These are phyloP conservation scores for Barbus barbus DNA, from an alignment of 2,113 vertebrate genomes.

Conservation along the genomic window DNA sequence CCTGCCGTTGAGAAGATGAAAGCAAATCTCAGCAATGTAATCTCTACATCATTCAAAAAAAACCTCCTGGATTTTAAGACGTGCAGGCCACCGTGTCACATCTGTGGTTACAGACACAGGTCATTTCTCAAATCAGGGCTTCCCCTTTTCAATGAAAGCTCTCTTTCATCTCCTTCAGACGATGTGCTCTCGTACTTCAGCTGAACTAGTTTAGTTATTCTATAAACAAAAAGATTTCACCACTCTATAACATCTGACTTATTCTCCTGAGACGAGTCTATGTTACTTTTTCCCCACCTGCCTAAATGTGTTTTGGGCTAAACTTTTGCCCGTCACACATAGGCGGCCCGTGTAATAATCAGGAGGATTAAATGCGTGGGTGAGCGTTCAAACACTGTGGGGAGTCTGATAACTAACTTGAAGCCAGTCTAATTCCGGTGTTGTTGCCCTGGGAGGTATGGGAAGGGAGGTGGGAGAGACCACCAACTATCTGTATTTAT, in stretches of 20 bases:
- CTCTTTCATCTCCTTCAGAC: slow-evolving; percentile 40
- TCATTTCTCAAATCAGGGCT: background rate
- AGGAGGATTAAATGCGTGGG: slow-evolving; percentile 68
- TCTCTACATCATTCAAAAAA: slow-evolving; percentile 67
- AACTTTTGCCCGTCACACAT: slow-evolving; percentile 60
- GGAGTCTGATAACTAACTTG: slow-evolving; percentile 35
- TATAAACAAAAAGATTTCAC: background rate
- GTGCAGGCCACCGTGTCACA: background rate
- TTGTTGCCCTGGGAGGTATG: slow-evolving; percentile 29
- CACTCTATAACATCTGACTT: background rate
- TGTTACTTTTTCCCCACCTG: slow-evolving; percentile 48
- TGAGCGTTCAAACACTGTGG: slow-evolving; percentile 51
- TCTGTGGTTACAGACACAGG: background rate
- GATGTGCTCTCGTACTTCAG: slow-evolving; percentile 7
- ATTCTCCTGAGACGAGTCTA: background rate
- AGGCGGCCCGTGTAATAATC: slow-evolving; percentile 44
- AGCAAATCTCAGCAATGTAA: slow-evolving; percentile 68
- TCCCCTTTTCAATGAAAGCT: slow-evolving; percentile 23
- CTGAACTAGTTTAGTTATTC: background rate
- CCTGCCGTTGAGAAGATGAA: slow-evolving; percentile 53
- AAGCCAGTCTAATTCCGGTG: slow-evolving; percentile 47
- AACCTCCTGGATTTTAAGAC: slow-evolving; percentile 60
- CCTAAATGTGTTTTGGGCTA: slow-evolving; percentile 58
- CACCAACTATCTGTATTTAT: slow-evolving; percentile 36
- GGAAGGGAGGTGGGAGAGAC: slow-evolving; percentile 18